A percentile compares a stretch with the other conserved stretches of the same genome.
These are phyloP conservation scores for Drosophila helvetica DNA, from an alignment of 2,888 invertebrate species.

Conservation along the genomic window DNA sequence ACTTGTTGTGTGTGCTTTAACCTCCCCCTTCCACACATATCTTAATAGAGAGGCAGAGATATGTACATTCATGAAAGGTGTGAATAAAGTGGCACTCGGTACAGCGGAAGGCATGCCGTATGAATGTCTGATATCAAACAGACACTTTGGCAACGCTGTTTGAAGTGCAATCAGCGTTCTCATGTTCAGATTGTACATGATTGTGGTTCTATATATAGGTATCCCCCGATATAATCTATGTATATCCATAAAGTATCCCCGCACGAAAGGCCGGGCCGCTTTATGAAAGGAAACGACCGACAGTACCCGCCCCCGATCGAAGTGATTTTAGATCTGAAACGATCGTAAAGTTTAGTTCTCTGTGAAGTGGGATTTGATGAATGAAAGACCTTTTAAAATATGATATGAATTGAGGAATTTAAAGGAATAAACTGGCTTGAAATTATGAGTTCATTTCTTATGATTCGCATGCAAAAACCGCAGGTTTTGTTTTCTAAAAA, in stretches of 20 bases:
- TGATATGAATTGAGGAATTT: background rate
- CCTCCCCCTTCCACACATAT: slow-evolving; percentile 1
- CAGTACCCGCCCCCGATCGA: background rate
- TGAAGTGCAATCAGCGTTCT: slow-evolving; percentile 72
- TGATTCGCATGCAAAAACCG: no score
- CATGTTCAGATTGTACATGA: slow-evolving; percentile 27
- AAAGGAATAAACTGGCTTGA: background rate
- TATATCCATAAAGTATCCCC: background rate
- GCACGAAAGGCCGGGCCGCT: background rate
- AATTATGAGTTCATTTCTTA: no score
- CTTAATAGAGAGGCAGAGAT: slow-evolving; percentile 11
- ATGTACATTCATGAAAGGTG: slow-evolving; percentile 53
- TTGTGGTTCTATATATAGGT: slow-evolving; percentile 51
- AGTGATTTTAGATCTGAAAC: slow-evolving; percentile 44
- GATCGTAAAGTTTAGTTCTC: slow-evolving; percentile 11
- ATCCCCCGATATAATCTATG: background rate
- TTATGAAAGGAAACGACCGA: slow-evolving; percentile 41
- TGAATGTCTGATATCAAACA: slow-evolving; percentile 79
- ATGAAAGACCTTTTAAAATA: background rate
- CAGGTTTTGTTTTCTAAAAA: no score
- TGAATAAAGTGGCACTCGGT: slow-evolving; percentile 58
- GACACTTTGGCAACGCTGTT: slow-evolving; percentile 79
- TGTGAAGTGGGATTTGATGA: background rate
- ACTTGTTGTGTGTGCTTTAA: slow-evolving; percentile 66
- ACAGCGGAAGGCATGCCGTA: slow-evolving; percentile 49